Conservation (phyloP, 2,888 invertebrate species). For the Protophormia terraenovae region DNA sequence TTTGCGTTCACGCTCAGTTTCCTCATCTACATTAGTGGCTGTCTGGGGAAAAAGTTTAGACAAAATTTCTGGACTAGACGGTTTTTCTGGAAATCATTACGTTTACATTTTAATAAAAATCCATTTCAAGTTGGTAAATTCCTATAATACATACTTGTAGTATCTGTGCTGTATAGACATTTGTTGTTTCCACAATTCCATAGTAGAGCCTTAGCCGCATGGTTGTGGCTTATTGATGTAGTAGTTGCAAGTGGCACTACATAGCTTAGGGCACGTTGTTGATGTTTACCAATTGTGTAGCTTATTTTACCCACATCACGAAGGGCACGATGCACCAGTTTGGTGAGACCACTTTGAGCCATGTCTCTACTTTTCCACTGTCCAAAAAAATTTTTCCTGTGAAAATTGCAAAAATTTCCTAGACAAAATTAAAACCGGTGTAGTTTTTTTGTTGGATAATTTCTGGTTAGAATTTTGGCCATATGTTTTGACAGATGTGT, state of each 20-base stretch:
- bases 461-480: slow-evolving; percentile 43
- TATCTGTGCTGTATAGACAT: slow-evolving; percentile 67
- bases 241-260: slow-evolving; percentile 24
- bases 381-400: slow-evolving; percentile 5
- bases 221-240: slow-evolving; percentile 30
- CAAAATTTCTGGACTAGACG: slow-evolving; percentile 79
- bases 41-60: slow-evolving; percentile 84
- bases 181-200: slow-evolving; percentile 39
- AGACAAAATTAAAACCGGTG: slow-evolving; percentile 16
- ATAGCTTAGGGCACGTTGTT: slow-evolving; percentile 32
- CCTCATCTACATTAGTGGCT: slow-evolving; percentile 81
- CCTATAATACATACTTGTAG: slow-evolving; percentile 67
- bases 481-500: slow-evolving; percentile 47
- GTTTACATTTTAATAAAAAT: no score
- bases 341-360: slow-evolving; percentile 51
- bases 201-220: slow-evolving; percentile 46
- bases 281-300: slow-evolving; percentile 30
- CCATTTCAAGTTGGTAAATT: not conserved
- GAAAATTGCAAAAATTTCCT: slow-evolving; percentile 22
- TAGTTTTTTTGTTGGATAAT: slow-evolving; percentile 23
- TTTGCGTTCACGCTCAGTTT: slow-evolving; percentile 82
- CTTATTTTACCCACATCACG: slow-evolving; percentile 1
- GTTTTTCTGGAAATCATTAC: slow-evolving; percentile 58
- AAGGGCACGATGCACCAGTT: slow-evolving; percentile 17
- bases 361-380: slow-evolving; percentile 1